Evolutionary conservation across 2,113 vertebrate species (phyloP).

Genomic region (Emydocephalus ijimae): DNA sequence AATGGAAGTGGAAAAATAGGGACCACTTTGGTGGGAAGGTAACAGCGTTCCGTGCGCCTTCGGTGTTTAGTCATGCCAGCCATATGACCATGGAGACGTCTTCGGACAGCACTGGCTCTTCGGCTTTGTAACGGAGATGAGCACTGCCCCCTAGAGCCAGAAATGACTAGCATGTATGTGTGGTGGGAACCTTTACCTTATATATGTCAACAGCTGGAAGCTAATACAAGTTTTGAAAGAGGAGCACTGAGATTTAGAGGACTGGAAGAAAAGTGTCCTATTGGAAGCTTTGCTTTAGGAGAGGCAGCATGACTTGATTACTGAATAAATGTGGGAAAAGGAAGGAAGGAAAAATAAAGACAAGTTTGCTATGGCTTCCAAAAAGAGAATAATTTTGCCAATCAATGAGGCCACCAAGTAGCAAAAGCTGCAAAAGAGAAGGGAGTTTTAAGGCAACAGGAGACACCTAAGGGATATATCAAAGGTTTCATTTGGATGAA

Average conservation of each 20-base stretch:
- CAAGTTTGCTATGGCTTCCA: neutral
- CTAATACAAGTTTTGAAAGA: neutral
- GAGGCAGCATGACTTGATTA: neutral
- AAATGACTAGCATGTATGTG: no score
- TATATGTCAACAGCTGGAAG: neutral
- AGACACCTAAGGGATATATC: neutral
- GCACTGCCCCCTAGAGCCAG: no score
- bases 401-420: neutral
- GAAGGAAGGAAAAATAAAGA: neutral
- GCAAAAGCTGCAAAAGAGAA: neutral
- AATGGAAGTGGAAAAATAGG: no score
- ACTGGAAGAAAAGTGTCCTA: neutral
- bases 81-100: no score
- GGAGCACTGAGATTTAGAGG: neutral
- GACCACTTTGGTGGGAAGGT: no score
- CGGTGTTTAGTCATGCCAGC: no score
- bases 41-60: no score
- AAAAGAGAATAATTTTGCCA: neutral
- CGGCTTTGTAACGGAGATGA: no score
- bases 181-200: no score
- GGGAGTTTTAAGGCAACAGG: neutral
- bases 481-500: neutral
- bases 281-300: neutral
- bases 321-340: neutral
- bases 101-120: no score